These are phyloP conservation scores for Pachyuromys duprasi DNA, from an alignment of 2,797 vertebrate genomes.

Conservation along the genomic window DNA sequence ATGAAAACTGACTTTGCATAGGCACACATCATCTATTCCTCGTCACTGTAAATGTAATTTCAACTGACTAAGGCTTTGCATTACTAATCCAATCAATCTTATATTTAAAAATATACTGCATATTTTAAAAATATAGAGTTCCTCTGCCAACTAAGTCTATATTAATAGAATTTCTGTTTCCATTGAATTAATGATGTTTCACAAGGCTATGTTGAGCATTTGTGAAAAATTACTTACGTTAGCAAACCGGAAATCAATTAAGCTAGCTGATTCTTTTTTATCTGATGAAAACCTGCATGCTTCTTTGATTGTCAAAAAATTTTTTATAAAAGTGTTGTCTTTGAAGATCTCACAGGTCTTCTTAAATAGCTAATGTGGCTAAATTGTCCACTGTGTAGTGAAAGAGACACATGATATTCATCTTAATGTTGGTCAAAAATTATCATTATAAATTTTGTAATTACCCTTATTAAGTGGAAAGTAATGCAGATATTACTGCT, in stretches of 20 bases:
- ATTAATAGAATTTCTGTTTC: slow-evolving; percentile 63
- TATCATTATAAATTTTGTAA: not conserved
- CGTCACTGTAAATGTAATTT: slow-evolving; percentile 57
- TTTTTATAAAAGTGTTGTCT: not conserved
- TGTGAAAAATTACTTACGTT: slow-evolving; percentile 54
- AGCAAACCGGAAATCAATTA: slow-evolving; percentile 60
- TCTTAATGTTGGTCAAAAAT: not conserved
- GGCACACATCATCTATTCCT: slow-evolving; percentile 29
- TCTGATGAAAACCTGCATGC: not conserved
- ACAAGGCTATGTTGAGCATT: slow-evolving; percentile 1
- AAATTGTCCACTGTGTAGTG: not conserved
- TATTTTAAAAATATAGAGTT: too few relatives aligned
- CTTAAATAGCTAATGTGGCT: not conserved
- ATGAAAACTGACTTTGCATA: slow-evolving; percentile 66
- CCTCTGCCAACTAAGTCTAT: slow-evolving; percentile 48
- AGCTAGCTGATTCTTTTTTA: slow-evolving; percentile 32
- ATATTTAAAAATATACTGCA: slow-evolving; percentile 59
- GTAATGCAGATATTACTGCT: not conserved
- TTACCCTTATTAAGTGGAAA: not conserved
- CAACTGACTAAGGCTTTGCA: slow-evolving; percentile 39
- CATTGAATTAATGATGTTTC: slow-evolving; percentile 56
- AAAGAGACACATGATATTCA: not conserved
- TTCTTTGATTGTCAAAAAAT: slow-evolving; percentile 56
- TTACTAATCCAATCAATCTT: slow-evolving; percentile 66
- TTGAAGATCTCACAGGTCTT: slow-evolving; percentile 13